Percentiles rank a stretch among this genome's conserved stretches.
These are phyloP conservation scores for Callyntrura guangdongensis DNA, from an alignment of 2,888 invertebrate species.

Conservation along the genomic window DNA sequence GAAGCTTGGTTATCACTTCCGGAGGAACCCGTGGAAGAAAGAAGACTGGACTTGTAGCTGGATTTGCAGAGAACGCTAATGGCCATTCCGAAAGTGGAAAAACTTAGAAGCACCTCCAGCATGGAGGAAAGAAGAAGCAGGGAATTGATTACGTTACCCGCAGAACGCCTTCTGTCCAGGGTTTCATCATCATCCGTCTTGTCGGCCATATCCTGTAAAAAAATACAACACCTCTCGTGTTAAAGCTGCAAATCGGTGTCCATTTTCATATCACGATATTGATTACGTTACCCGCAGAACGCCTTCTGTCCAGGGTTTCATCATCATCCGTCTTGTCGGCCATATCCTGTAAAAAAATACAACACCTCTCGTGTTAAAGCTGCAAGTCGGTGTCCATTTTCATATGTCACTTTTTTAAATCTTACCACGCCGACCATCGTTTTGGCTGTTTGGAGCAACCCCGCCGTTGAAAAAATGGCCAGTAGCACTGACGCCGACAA, in stretches of 20 bases:
- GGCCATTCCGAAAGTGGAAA: conserved; percentile 82
- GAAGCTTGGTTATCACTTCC: conserved; percentile 81
- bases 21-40: conserved; percentile 80
- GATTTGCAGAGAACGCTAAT: conserved; percentile 79
- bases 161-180: conserved; percentile 77
- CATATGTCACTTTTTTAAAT: background rate
- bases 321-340: conserved; percentile 70
- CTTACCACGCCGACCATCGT: conserved; percentile 75
- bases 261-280: too few relatives aligned
- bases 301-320: conserved; percentile 78
- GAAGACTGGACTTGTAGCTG: conserved; percentile 64
- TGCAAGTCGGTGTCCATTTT: background rate
- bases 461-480: conserved; percentile 82
- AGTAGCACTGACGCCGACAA: conserved; percentile 78
- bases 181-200: conserved; percentile 77
- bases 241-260: too few relatives aligned
- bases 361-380: too few relatives aligned
- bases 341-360: conserved; percentile 65
- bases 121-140: conserved; percentile 80
- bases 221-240: conserved; percentile 11
- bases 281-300: conserved; percentile 81
- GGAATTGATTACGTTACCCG: conserved; percentile 81
- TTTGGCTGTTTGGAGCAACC: conserved; percentile 81
- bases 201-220: conserved; percentile 66
- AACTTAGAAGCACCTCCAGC: conserved; percentile 81